Evolutionary conservation across 2,113 vertebrate species (phyloP).

Genomic region (Halichoeres trimaculatus): DNA sequence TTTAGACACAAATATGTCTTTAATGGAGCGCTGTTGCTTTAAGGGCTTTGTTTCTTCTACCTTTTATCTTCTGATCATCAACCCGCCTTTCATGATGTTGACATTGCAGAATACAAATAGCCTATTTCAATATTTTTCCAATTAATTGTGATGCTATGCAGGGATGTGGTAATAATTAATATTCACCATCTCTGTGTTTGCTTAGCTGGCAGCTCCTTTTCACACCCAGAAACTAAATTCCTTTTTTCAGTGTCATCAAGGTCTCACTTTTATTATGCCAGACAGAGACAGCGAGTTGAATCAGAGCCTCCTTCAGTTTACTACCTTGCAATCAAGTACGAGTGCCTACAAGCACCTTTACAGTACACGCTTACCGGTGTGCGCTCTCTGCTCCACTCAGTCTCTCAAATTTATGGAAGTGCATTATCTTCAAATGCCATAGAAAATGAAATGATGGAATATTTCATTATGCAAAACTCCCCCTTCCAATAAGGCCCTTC

Average conservation of each 20-base stretch:
- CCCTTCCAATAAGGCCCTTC: slow-evolving; percentile 33
- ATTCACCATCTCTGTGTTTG: slow-evolving; percentile 50
- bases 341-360: slow-evolving; percentile 34
- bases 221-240: slow-evolving; percentile 36
- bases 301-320: slow-evolving; percentile 10
- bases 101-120: slow-evolving; percentile 34
- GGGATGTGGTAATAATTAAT: slow-evolving; percentile 37
- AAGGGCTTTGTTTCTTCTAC: background rate
- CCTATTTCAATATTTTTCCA: slow-evolving; percentile 47
- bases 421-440: slow-evolving; percentile 31
- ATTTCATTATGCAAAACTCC: slow-evolving; percentile 43
- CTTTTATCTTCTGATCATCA: slow-evolving; percentile 25
- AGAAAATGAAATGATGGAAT: slow-evolving; percentile 33
- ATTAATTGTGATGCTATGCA: slow-evolving; percentile 37
- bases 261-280: slow-evolving; percentile 37
- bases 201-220: slow-evolving; percentile 36
- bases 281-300: slow-evolving; percentile 7
- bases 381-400: slow-evolving; percentile 2
- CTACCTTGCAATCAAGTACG: slow-evolving; percentile 7
- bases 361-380: slow-evolving; percentile 16
- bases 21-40: background rate
- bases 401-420: slow-evolving; percentile 24
- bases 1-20: background rate
- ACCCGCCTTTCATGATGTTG: slow-evolving; percentile 38
- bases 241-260: slow-evolving; percentile 22